Percentiles rank a stretch among this genome's conserved stretches.
These are phyloP conservation scores for Thomomys bottae DNA, from an alignment of 2,113 vertebrate genomes.

Conservation along the genomic window DNA sequence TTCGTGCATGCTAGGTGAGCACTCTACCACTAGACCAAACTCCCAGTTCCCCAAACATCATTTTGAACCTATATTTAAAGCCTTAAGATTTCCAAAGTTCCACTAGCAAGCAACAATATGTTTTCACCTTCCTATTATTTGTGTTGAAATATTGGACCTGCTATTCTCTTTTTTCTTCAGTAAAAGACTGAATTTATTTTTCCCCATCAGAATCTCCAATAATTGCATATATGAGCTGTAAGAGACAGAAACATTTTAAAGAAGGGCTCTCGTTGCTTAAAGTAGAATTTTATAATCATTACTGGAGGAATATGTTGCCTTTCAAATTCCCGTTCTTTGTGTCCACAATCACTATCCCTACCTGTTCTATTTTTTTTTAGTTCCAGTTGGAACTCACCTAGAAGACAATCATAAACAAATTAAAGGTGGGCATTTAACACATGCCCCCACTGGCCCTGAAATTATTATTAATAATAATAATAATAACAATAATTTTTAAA, in stretches of 20 bases:
- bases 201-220: background rate
- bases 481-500: background rate
- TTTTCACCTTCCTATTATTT: conserved; percentile 33
- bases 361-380: background rate
- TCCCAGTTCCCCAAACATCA: too few species aligned
- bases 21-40: too few species aligned
- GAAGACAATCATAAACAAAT: conserved; percentile 62
- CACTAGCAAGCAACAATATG: background rate
- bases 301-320: background rate
- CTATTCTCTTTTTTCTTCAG: conserved; percentile 3
- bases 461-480: conserved; percentile 52
- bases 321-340: background rate
- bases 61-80: background rate
- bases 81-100: background rate
- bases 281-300: background rate
- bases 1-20: too few species aligned
- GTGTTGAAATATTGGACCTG: background rate
- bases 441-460: conserved; percentile 28
- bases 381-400: conserved; percentile 42
- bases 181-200: background rate
- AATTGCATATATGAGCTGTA: background rate
- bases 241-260: background rate
- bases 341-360: background rate
- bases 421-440: conserved; percentile 70
- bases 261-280: background rate